Evolutionary conservation across 2,888 invertebrate genomes (phyloP), one percentile per base, ranked within the genome.

Genomic region (Liodrosophila aerea): DNA sequence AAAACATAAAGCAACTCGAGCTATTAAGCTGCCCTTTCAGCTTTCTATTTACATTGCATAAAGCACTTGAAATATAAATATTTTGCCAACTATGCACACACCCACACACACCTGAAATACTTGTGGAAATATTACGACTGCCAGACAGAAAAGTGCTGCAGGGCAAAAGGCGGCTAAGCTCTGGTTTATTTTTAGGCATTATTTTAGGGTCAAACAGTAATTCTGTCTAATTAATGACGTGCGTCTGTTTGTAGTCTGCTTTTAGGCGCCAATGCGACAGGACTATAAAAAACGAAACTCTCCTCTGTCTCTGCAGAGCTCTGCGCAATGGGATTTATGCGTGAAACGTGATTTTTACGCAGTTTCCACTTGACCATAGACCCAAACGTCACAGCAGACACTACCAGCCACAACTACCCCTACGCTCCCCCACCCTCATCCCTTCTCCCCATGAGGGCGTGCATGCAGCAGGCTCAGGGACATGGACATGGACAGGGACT

Each of bases 271-370:
- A 9, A 27, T n/a, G 15, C 22, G 22, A 22, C 22, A 4, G 22
- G 5, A 22, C 22, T n/a, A n/a, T n/a, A n/a, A n/a, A n/a, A n/a
- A n/a, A n/a, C n/a, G n/a, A n/a, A n/a, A n/a, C n/a, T n/a, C n/a
- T n/a, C n/a, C n/a, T n/a, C n/a, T n/a, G n/a, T n/a, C 27, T 22
- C 13, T 29, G 53, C 49, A 9, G 29, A 39, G 53, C 18, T 18
- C n/a, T 44, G 29, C 67, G 60, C 62, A 60, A 33, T 50, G 58
- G 62, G 59, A 66, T 73, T 77, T 67, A 70, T 73, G 73, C 45
- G 62, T 46, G 61, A 64, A 73, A 81, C 82, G 82, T 81, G 77
- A 78, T 75, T 78, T 67, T 70, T 57, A 63, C 64, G 56, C 64
- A 52, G 51, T 75, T 75, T 74, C 57, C 41, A 33, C 50, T 46